Base-by-base conservation (phyloP, 2,888 invertebrate genomes). In the Atethmia centrago region DNA sequence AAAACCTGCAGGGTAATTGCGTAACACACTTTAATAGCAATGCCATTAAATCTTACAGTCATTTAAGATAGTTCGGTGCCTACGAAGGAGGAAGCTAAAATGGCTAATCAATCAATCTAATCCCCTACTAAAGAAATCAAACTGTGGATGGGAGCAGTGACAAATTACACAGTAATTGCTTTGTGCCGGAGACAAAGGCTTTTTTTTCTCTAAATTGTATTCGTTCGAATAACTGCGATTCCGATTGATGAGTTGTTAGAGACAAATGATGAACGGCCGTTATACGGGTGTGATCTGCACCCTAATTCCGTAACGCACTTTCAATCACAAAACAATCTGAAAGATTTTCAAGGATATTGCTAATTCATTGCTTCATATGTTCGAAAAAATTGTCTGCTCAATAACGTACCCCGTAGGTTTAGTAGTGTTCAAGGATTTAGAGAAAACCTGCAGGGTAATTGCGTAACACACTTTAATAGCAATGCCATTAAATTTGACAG, bases 161-260 rank as follows among this genome's bases (percentile, higher is more conserved):
- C 95, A 95, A 95, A 96, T 94, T 94, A 91, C 90, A 87, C 92
- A 91, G 94, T 95, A 95, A 96, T 95, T 95, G 95, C 91, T 90
- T 88, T 90, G 91, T 93, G 91, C 87, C 88, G 89, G 88, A 91
- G 92, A 91, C 92, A 92, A 91, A 92, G 91, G 87, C 85, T 90
- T 92, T 92, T 36, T 90, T 90, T 80, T 88, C 82, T 80, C 82
- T 89, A 93, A 94, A 92, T 93, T 92, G 90, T 88, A 91, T 88
- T 87, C 88, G 90, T 89, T 91, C 91, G 90, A 93, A 93, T 93
- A 94, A 93, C 92, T 91, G 90, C 87, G 88, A 88, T 84, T 87
- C 88, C 92, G 94, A 95, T 95, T 95, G 95, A 95, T 95, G 95
- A 92, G 91, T 88, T 88, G 88, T 84, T 85, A 87, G 88, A 91